A percentile compares a stretch with the other conserved stretches of the same genome.
Conservation (phyloP, 2,113 vertebrate species). For the Pseudopodoces humilis region DNA sequence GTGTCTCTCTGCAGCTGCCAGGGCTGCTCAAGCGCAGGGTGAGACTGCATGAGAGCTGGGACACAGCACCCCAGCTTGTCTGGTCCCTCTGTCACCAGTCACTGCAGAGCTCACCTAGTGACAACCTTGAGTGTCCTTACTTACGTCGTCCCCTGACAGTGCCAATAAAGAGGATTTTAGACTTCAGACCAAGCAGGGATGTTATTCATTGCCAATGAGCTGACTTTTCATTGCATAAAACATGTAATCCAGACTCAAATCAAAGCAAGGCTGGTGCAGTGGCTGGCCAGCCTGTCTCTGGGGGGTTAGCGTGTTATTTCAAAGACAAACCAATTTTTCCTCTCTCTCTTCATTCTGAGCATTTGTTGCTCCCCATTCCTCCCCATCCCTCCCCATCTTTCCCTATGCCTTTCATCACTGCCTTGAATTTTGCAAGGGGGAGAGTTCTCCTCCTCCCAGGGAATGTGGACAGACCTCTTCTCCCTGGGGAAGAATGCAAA, state of each 20-base stretch:
- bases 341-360: not conserved
- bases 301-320: slow-evolving; percentile 32
- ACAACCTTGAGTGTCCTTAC: slow-evolving; percentile 57
- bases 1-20: fast-evolving
- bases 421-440: not conserved
- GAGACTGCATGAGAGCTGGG: not conserved
- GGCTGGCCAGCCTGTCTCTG: slow-evolving; percentile 13
- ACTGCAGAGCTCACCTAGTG: slow-evolving; percentile 38
- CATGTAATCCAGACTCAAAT: slow-evolving; percentile 51
- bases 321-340: slow-evolving; percentile 49
- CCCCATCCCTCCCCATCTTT: not conserved
- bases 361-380: not conserved
- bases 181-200: not conserved
- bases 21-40: not conserved
- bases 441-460: not conserved
- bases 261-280: slow-evolving; percentile 26
- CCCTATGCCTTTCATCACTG: not conserved
- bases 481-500: slow-evolving; percentile 17
- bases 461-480: not conserved
- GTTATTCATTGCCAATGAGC: slow-evolving; percentile 38
- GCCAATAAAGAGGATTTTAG: slow-evolving; percentile 53
- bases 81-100: not conserved
- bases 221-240: slow-evolving; percentile 51
- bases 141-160: not conserved
- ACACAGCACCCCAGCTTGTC: not conserved